Base-by-base conservation (phyloP, 2,797 vertebrate species). In the Sebastes wilsoni region DNA sequence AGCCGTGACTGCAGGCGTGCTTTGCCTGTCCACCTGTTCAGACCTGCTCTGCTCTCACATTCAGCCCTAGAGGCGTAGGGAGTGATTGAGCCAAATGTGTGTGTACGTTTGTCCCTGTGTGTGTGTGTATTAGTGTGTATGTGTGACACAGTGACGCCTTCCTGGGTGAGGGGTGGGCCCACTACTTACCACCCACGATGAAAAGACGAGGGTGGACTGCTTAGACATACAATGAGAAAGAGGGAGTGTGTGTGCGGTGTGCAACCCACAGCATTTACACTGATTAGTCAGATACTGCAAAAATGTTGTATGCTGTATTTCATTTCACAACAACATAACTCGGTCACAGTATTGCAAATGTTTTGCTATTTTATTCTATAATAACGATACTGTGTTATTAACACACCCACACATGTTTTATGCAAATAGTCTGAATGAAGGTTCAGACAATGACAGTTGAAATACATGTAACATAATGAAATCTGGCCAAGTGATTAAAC, bases 181-280 rank as follows among this genome's bases (percentile, higher is more conserved):
- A 14, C 46, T 82, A 74, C 84, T 80, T 92, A 91, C 95, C 95
- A 95, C 94, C 94, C 95, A 96, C 75, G 69, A 82, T 46, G 93
- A 92, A 72, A 72, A 85, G 72, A 65, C 75, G 60, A 66, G 78
- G 79, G 67, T 79, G 68, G 60, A 83, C 79, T 55, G 62, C 73
- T 82, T 25, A 77, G 55, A 11, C 49, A 52, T 59, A 78, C 65
- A 78, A 66, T 71, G 42, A 80, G 58, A 80, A 49, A 75, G 38
- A 59, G 62, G 16, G 23, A 20, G 62, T 27, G 65, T 55, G 70
- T 38, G 36, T 62, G 46, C 32, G 12, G 30, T 32, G 25, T 54
- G 28, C 13, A 59, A 27, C 22, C 30, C 30, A 25, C 54, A 69
- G n/a, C 27, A 59, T 79, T 65, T 55, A 67, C 55, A 73, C 6